phyloP scores from a whole-genome alignment of 2,113 vertebrate genomes.

The Sarotherodon lohbergeri region DNA sequence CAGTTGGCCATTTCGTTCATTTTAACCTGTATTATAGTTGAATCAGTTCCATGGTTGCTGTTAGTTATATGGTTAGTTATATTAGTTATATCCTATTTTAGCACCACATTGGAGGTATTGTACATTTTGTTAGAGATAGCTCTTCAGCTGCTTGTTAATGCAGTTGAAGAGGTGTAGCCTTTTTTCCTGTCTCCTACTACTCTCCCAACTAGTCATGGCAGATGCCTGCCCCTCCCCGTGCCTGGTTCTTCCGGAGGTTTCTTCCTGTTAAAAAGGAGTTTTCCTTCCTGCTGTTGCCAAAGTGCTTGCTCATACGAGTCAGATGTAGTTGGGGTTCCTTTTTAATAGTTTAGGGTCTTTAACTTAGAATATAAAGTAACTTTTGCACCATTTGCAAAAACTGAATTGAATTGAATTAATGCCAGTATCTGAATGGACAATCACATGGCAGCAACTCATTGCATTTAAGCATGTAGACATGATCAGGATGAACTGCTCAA shows the following conservation, averaged over 20 bases:
- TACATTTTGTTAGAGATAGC: background rate
- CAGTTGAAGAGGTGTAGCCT: background rate
- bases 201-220: background rate
- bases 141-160: background rate
- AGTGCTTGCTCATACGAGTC: background rate
- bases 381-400: background rate
- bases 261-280: background rate
- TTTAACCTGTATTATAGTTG: background rate
- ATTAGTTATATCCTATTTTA: background rate
- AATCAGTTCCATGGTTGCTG: background rate
- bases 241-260: background rate
- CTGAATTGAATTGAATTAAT: background rate
- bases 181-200: fast-evolving
- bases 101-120: background rate
- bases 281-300: background rate
- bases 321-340: background rate
- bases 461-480: background rate
- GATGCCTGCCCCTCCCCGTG: background rate
- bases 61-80: background rate
- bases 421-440: background rate
- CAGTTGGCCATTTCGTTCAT: fast-evolving
- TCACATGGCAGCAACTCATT: background rate
- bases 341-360: background rate
- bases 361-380: background rate
- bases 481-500: background rate